A percentile compares a stretch with the other conserved stretches of the same genome.
phyloP scores from a whole-genome alignment of 2,113 vertebrate genomes.

The Lates calcarifer region DNA sequence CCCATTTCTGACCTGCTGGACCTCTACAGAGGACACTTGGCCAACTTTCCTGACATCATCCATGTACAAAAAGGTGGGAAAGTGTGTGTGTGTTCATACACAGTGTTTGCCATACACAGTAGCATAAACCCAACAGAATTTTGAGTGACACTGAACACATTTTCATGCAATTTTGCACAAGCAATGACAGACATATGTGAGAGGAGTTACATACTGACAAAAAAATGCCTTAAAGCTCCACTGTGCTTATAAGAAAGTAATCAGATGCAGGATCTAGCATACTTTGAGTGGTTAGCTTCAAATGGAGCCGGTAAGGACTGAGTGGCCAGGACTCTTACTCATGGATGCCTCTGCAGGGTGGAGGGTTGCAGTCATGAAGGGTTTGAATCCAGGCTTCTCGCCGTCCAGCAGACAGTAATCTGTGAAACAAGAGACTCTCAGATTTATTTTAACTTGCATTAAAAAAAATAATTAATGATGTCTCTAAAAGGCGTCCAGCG shows the following conservation, averaged over 20 bases:
- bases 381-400: background rate
- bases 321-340: background rate
- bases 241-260: background rate
- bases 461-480: background rate
- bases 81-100: slow-evolving; percentile 21
- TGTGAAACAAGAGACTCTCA: background rate
- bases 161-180: background rate
- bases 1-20: slow-evolving; percentile 95
- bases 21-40: slow-evolving; percentile 96
- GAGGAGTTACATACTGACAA: background rate
- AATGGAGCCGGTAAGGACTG: background rate
- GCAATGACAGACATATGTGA: background rate
- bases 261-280: slow-evolving; percentile 1
- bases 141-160: background rate
- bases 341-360: slow-evolving; percentile 15
- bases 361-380: slow-evolving; percentile 5
- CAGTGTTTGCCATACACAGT: background rate
- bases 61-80: slow-evolving; percentile 98
- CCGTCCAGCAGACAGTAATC: background rate
- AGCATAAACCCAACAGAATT: background rate
- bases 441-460: slow-evolving; percentile 3
- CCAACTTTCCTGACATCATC: slow-evolving; percentile 98
- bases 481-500: background rate
- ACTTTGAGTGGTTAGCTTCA: background rate
- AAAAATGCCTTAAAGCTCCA: background rate